A percentile compares a stretch with the other conserved stretches of the same genome.
These are phyloP conservation scores for Telmatochromis brachygnathus DNA, from an alignment of 2,113 vertebrate species.

Conservation along the genomic window DNA sequence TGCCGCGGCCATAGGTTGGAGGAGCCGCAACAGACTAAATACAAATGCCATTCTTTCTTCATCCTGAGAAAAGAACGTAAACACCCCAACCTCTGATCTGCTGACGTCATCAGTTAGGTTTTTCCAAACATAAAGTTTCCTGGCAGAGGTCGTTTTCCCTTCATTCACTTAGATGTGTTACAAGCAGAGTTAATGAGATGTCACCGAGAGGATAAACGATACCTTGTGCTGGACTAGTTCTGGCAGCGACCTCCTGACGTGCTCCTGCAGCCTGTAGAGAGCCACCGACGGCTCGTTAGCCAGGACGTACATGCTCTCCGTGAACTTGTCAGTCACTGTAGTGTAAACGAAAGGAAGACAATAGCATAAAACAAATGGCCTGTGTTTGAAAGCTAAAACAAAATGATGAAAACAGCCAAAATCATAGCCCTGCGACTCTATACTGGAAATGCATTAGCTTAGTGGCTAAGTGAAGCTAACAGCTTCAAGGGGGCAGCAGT, in stretches of 20 bases:
- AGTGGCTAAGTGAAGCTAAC: neutral
- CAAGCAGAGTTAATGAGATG: neutral
- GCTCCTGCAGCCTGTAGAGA: slow-evolving; percentile 90
- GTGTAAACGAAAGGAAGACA: neutral
- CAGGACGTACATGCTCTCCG: slow-evolving; percentile 91
- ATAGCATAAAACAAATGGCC: fast-evolving
- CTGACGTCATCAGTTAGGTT: neutral
- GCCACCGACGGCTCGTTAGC: slow-evolving; percentile 96
- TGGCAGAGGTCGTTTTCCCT: neutral
- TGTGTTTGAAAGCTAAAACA: neutral
- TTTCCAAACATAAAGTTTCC: neutral
- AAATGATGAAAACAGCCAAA: fast-evolving
- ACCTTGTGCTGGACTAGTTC: slow-evolving; percentile 96
- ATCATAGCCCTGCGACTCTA: fast-evolving
- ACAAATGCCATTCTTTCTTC: neutral
- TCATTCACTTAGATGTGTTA: neutral
- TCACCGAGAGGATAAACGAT: neutral
- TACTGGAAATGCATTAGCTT: neutral
- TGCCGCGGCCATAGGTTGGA: no score
- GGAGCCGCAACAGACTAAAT: neutral
- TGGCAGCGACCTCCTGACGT: slow-evolving; percentile 86
- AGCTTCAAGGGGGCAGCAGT: neutral
- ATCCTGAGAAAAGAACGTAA: neutral
- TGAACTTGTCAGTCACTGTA: slow-evolving; percentile 91
- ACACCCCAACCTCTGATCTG: neutral